Percentiles rank a stretch among this genome's conserved stretches.
Evolutionary conservation across 1,140 invertebrate species (phyloP).

Genomic region (Diuraphis noxia): DNA sequence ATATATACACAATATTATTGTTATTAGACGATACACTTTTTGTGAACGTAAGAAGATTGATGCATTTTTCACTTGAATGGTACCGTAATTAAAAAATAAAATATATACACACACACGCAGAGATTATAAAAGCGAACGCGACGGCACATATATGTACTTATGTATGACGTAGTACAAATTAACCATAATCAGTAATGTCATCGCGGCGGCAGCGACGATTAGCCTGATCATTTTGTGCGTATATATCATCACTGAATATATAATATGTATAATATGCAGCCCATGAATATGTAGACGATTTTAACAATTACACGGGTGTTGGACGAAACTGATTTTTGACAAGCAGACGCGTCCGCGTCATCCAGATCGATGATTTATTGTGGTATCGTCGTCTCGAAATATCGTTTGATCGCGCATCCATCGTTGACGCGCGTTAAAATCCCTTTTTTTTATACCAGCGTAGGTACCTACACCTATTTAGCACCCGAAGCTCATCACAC

Average conservation of each 20-base stretch:
- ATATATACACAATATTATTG: neutral
- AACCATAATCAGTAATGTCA: conserved; percentile 45
- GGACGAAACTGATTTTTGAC: conserved; percentile 12
- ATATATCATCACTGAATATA: neutral
- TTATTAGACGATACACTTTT: neutral
- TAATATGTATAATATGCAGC: neutral
- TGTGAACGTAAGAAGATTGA: neutral
- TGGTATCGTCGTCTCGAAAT: neutral
- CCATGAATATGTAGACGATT: neutral
- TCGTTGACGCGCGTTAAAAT: neutral
- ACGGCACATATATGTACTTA: neutral
- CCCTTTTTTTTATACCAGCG: neutral
- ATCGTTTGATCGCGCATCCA: neutral
- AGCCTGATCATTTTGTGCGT: neutral
- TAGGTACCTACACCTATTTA: neutral
- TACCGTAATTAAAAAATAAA: conserved; percentile 8
- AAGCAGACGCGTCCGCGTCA: neutral
- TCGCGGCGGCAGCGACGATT: neutral
- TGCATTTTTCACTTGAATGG: conserved; percentile 32
- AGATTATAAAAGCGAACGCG: neutral
- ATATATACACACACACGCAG: neutral
- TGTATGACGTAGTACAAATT: conserved; percentile 24
- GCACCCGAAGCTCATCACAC: neutral
- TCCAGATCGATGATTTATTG: neutral
- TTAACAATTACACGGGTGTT: conserved; percentile 28